Evolutionary conservation across 2,797 vertebrate species (phyloP).

Genomic region (Hemitrygon akajei): DNA sequence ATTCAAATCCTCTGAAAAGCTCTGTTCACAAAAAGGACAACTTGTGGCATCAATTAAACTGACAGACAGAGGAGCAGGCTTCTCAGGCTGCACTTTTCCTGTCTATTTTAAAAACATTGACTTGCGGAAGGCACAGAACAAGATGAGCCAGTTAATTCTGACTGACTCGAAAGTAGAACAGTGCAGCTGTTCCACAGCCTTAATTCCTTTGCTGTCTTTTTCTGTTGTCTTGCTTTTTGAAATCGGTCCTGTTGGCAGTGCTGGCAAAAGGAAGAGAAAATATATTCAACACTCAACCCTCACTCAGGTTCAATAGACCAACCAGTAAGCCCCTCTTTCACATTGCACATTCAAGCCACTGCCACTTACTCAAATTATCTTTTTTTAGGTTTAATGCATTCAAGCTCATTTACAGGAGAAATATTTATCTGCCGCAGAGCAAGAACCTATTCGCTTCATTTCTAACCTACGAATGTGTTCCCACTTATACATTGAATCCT

Average conservation of each 20-base stretch:
- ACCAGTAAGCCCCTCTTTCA: background rate
- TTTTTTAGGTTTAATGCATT: background rate
- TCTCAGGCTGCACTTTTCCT: slow-evolving; percentile 40
- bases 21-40: slow-evolving; percentile 29
- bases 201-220: slow-evolving; percentile 14
- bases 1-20: background rate
- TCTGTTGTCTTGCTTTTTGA: slow-evolving; percentile 17
- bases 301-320: background rate
- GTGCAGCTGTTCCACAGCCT: slow-evolving; percentile 32
- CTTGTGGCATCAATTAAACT: slow-evolving; percentile 38
- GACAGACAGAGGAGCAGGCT: background rate
- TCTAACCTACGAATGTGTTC: background rate
- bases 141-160: slow-evolving; percentile 35
- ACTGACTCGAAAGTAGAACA: background rate
- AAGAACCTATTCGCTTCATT: background rate
- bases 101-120: slow-evolving; percentile 38
- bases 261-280: slow-evolving; percentile 40
- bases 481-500: background rate
- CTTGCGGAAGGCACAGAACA: slow-evolving; percentile 12
- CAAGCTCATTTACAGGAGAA: background rate
- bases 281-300: background rate
- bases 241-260: slow-evolving; percentile 39
- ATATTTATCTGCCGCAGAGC: background rate
- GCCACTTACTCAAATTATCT: background rate
- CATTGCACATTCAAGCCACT: background rate